Percentiles rank a stretch among this genome's conserved stretches.
Conservation (phyloP, 2,888 invertebrate genomes). For the Orchestes rusci region DNA sequence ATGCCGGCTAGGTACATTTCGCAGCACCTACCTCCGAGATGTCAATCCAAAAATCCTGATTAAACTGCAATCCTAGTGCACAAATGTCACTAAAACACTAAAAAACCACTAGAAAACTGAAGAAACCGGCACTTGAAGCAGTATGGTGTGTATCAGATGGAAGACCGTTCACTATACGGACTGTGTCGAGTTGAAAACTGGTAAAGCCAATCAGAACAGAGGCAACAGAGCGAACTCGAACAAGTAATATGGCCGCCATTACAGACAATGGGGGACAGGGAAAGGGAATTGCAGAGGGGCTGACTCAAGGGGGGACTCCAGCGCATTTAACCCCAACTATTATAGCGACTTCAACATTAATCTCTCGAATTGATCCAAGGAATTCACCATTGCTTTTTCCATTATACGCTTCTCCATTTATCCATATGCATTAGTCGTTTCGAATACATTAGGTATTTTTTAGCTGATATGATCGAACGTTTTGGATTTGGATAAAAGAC, state of each 20-base stretch:
- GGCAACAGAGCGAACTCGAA: conserved; percentile 42
- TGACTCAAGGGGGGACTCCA: conserved; percentile 37
- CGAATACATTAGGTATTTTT: conserved; percentile 10
- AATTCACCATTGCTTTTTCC: conserved; percentile 20
- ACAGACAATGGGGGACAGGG: conserved; percentile 44
- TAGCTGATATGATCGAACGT: neutral
- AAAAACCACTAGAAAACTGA: neutral
- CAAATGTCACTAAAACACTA: neutral
- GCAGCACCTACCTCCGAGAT: too few species aligned
- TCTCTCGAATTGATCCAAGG: conserved; percentile 25
- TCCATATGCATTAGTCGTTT: conserved; percentile 17
- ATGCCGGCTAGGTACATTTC: conserved; percentile 27
- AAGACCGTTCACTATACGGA: conserved; percentile 34
- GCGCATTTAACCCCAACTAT: conserved; percentile 39
- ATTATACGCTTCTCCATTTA: conserved; percentile 18
- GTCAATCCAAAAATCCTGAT: too few species aligned
- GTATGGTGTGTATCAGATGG: conserved; percentile 25
- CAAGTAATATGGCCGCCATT: conserved; percentile 47
- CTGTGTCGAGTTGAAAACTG: conserved; percentile 42
- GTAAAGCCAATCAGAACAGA: conserved; percentile 46
- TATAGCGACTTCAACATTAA: conserved; percentile 32
- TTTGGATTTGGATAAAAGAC: neutral
- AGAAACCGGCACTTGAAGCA: conserved; percentile 12
- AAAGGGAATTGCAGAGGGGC: conserved; percentile 42
- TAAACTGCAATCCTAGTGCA: too few species aligned